Evolutionary conservation across 1,140 invertebrate species (phyloP), one percentile per base, ranked within the genome.

Genomic region (Thaumetopoea pityocampa): DNA sequence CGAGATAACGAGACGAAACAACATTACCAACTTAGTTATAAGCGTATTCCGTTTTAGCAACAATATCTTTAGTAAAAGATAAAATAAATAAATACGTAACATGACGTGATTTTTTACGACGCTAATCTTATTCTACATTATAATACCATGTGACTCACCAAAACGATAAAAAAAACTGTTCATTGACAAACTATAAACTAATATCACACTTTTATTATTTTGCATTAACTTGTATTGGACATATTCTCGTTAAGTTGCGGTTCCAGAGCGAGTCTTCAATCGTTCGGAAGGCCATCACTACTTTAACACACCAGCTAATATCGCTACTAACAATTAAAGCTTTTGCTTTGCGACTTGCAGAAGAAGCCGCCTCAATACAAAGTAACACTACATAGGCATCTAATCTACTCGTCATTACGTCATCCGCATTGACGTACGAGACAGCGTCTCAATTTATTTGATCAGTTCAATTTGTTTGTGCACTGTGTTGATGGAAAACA

Each of bases 371-470:
- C 59, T 48, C 43, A 62, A 56, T 57, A 62, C 44, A 62, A 53
- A 58, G 53, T 63, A 56, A 52, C 54, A 51, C 42, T 51, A 51
- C 35, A 55, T 45, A 48, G 35, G 30, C 48, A 66, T 57, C 41
- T 55, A 61, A 61, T 68, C 35, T 51, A 61, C 74, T 76, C 74
- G 78, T 81, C 76, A 73, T 83, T 67, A 79, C 79, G 74, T 83
- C 77, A 83, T 70, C 48, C 49, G 38, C 57, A 76, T 79, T 81
- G 79, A 83, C 79, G 79, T 81, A 76, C 69, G 67, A 64, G 79
- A 83, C 55, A 56, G 63, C 64, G 67, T 66, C 57, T 38, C 62
- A 77, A 70, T 69, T 51, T 66, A 53, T 68, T 63, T 58, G 54
- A 69, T 47, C 44, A 61, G 59, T 65, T 55, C 46, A 52, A 53